A percentile compares a stretch with the other conserved stretches of the same genome.
Conservation (phyloP, 2,888 invertebrate genomes). For the Hipparchia semele region DNA sequence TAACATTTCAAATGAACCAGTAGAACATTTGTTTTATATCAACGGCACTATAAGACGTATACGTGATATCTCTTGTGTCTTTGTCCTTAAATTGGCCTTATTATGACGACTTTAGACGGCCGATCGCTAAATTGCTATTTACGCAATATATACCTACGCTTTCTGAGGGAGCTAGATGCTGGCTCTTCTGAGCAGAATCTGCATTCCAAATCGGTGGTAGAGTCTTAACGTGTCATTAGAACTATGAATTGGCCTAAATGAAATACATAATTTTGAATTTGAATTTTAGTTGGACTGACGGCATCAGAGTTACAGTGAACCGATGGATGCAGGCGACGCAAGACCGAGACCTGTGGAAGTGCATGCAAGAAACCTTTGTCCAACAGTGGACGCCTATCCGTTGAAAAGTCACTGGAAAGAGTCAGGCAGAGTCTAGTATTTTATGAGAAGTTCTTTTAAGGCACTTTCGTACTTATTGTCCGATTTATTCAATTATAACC, state of each 20-base stretch:
- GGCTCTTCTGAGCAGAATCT: too few relatives aligned
- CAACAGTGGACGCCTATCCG: neutral
- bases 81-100: conserved; percentile 29
- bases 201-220: too few relatives aligned
- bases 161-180: neutral
- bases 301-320: neutral
- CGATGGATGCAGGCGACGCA: too few relatives aligned
- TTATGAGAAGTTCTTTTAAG: too few relatives aligned
- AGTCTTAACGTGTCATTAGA: too few relatives aligned
- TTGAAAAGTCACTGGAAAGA: neutral
- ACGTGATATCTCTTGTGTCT: conserved; percentile 12
- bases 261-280: too few relatives aligned
- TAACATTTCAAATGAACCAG: neutral
- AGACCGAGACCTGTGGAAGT: too few relatives aligned
- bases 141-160: neutral
- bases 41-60: conserved; percentile 11
- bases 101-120: conserved; percentile 17
- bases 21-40: neutral
- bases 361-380: too few relatives aligned
- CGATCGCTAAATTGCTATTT: neutral
- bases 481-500: neutral
- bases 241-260: too few relatives aligned
- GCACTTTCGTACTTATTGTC: neutral
- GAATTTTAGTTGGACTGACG: too few relatives aligned
- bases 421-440: too few relatives aligned